A percentile compares a stretch with the other conserved stretches of the same genome.
Evolutionary conservation across 2,113 vertebrate species (phyloP).

Genomic region (Todiramphus chloris): DNA sequence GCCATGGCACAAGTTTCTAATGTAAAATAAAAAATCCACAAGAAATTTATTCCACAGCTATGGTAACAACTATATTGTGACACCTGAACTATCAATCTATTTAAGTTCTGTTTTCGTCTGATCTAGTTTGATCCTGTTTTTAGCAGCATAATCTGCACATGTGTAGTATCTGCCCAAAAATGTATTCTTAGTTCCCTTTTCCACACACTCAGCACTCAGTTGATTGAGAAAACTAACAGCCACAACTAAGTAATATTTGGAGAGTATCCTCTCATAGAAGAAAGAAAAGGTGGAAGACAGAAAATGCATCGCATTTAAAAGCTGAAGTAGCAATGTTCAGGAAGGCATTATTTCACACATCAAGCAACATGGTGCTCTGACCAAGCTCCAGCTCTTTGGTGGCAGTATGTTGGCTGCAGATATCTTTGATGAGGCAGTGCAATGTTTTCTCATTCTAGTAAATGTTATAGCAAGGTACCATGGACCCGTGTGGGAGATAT

Average conservation of each 20-base stretch:
- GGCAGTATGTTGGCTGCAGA: background rate
- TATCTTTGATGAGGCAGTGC: background rate
- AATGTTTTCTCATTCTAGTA: background rate
- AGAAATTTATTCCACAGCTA: conserved; percentile 64
- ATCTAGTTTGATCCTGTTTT: conserved; percentile 13
- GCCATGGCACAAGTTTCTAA: conserved; percentile 65
- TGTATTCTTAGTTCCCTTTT: background rate
- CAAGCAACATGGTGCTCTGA: background rate
- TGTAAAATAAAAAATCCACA: conserved; percentile 62
- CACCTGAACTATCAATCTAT: background rate
- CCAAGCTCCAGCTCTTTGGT: background rate
- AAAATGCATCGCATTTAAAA: background rate
- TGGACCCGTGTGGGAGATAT: background rate
- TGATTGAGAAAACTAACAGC: background rate
- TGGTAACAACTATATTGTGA: conserved; percentile 53
- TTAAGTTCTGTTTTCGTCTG: conserved; percentile 20
- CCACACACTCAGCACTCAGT: background rate
- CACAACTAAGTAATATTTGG: background rate
- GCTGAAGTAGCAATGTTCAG: background rate
- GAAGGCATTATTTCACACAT: background rate
- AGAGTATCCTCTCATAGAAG: background rate
- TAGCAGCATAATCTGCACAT: background rate
- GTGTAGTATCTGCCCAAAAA: conserved; percentile 33
- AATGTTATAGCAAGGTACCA: background rate
- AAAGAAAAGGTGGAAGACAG: background rate